Conservation (phyloP, 2,888 invertebrate genomes). For the Perizoma affinitatum region DNA sequence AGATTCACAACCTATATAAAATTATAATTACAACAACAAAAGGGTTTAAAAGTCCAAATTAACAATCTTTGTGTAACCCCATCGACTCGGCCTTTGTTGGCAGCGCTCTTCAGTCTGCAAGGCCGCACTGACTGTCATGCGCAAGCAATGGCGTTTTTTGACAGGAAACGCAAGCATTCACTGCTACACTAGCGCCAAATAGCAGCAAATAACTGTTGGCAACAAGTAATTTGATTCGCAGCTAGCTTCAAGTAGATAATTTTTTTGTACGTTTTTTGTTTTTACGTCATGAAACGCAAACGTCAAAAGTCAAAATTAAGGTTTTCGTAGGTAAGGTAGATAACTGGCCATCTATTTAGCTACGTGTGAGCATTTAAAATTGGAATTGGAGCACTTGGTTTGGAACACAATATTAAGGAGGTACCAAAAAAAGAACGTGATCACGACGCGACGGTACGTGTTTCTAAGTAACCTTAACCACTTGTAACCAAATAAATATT, state of each 20-base stretch:
- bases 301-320: too few species aligned
- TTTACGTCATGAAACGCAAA: too few species aligned
- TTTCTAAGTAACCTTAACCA: too few species aligned
- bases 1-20: slow-evolving; percentile 85
- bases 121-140: slow-evolving; percentile 85
- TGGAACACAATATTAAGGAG: too few species aligned
- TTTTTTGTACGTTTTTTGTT: too few species aligned
- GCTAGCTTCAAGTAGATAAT: slow-evolving; percentile 52
- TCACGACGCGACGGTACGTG: too few species aligned
- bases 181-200: slow-evolving; percentile 78
- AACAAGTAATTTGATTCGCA: slow-evolving; percentile 57
- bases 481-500: too few species aligned
- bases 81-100: slow-evolving; percentile 85
- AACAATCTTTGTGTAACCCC: slow-evolving; percentile 83
- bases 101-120: slow-evolving; percentile 84
- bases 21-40: slow-evolving; percentile 83
- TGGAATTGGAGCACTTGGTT: not conserved
- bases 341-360: not conserved
- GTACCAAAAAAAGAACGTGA: too few species aligned
- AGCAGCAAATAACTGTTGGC: slow-evolving; percentile 54
- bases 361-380: not conserved
- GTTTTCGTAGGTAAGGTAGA: too few species aligned
- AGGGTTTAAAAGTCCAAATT: slow-evolving; percentile 82
- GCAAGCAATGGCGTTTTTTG: slow-evolving; percentile 82
- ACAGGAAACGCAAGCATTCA: slow-evolving; percentile 83